These are phyloP conservation scores for Drosophila ercepeae DNA, from an alignment of 1,140 invertebrate genomes.

Conservation along the genomic window DNA sequence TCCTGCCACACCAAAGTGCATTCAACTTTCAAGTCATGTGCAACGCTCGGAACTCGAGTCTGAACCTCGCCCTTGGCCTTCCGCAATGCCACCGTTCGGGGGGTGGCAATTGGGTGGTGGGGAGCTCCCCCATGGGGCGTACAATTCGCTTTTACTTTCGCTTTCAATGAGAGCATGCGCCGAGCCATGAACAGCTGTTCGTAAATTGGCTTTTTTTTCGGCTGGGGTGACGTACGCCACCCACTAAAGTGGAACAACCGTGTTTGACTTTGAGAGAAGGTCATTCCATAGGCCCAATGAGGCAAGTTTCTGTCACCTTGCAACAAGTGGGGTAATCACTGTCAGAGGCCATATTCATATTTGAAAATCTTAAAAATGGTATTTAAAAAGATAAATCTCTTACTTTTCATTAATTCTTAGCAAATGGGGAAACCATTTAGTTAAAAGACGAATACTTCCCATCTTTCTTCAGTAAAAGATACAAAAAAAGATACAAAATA, in stretches of 20 bases:
- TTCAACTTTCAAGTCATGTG: slow-evolving; percentile 60
- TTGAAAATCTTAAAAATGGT: not conserved
- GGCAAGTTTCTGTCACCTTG: slow-evolving; percentile 22
- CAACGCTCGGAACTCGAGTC: slow-evolving; percentile 25
- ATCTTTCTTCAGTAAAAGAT: not conserved
- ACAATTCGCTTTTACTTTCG: slow-evolving; percentile 64
- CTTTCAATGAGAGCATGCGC: slow-evolving; percentile 63
- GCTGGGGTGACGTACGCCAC: slow-evolving; percentile 25
- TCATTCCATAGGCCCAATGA: slow-evolving; percentile 41
- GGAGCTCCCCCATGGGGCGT: slow-evolving; percentile 13
- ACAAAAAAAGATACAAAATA: not conserved
- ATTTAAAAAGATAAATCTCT: not conserved
- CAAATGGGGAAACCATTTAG: not conserved
- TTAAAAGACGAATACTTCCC: not conserved
- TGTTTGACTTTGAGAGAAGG: slow-evolving; percentile 75
- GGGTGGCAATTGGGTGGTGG: slow-evolving; percentile 1
- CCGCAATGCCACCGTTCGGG: slow-evolving; percentile 10
- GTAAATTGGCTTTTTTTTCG: slow-evolving; percentile 13
- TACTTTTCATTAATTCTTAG: too few species aligned
- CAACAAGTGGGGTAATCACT: slow-evolving; percentile 56
- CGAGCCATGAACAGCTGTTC: slow-evolving; percentile 56
- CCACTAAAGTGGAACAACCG: slow-evolving; percentile 20
- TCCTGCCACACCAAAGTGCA: slow-evolving; percentile 51
- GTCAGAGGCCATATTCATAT: not conserved
- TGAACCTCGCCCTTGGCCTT: slow-evolving; percentile 64